Base-by-base conservation (phyloP, 2,888 invertebrate genomes). In the Leptinotarsa juncta region DNA sequence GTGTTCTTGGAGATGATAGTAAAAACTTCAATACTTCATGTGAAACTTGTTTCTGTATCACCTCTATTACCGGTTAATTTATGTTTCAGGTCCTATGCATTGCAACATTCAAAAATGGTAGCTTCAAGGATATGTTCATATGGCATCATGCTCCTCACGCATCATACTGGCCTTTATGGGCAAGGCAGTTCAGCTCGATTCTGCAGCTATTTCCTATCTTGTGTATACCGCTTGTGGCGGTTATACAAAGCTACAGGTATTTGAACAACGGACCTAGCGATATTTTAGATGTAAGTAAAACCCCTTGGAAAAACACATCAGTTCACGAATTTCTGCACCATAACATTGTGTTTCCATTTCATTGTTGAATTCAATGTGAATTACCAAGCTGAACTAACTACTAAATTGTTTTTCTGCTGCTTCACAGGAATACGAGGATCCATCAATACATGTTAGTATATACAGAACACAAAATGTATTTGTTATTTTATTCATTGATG, bases 251-350 rank as follows among this genome's bases (percentile, higher is more conserved):
- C 73, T 93, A 92, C 83, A 90, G 94, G 67, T 96, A 96, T 87
- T 89, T 97, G 82, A 94, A 93, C 80, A 93, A 90, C 78, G 96
- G 96, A 50, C 95, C 96, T n/a, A 91, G 94, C 0, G 96, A 96
- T 88, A 94, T 96, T 83, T 91, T 96, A 72, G 96, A 96, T 86
- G 96, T 96, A 88, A 92, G 92, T 88, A 67, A 48, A 53, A 50
- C 53, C 20, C 18, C 51, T 70, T 65, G 42, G 42, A 42, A 42
- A 10, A 42, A 42, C 32, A 42, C 42, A 42, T 10, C 42, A 42
- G 0, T 10, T 42, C 42, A 42, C 42, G 10, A 10, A 42, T 10
- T 42, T 42, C 10, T 42, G 2, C 42, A 42, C 42, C 10, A 3
- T 42, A 42, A 3, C 42, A 42, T 42, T 42, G 42, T 42, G 3